phyloP scores from a whole-genome alignment of 2,797 vertebrate genomes.

The Melanotaenia nigrans region DNA sequence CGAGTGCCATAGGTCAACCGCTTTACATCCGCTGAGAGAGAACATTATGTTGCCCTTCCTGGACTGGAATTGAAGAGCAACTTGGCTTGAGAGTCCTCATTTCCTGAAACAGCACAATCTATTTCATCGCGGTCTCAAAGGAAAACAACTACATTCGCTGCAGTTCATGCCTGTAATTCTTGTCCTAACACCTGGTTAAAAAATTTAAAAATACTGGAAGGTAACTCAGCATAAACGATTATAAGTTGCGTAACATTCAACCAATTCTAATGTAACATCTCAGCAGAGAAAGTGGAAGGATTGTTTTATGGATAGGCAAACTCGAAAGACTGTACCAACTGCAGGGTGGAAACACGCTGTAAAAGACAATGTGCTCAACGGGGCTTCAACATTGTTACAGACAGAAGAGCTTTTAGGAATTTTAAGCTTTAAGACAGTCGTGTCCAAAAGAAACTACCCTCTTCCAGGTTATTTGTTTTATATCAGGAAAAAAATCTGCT shows the following conservation, averaged over 20 bases:
- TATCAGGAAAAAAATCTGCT: too few species aligned
- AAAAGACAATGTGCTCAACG: neutral
- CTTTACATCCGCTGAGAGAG: conserved; percentile 52
- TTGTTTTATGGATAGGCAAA: conserved; percentile 1
- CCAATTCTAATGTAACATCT: neutral
- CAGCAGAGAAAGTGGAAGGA: neutral
- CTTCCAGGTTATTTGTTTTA: too few species aligned
- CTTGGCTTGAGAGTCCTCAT: conserved; percentile 37
- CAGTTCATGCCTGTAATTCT: conserved; percentile 2
- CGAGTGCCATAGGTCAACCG: conserved; percentile 67
- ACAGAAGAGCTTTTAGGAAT: too few species aligned
- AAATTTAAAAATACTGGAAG: neutral
- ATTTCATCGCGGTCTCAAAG: conserved; percentile 44
- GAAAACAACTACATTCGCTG: neutral
- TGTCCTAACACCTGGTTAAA: neutral
- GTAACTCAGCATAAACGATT: neutral
- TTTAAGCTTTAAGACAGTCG: too few species aligned
- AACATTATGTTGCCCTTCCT: conserved; percentile 40
- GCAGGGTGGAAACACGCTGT: neutral
- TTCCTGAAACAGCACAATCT: conserved; percentile 46
- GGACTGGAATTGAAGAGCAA: conserved; percentile 40
- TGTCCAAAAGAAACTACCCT: too few species aligned
- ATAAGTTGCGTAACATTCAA: neutral
- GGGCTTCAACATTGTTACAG: too few species aligned
- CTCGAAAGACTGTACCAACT: neutral